Conservation (phyloP, 2,113 vertebrate species). For the Peromyscus maniculatus region DNA sequence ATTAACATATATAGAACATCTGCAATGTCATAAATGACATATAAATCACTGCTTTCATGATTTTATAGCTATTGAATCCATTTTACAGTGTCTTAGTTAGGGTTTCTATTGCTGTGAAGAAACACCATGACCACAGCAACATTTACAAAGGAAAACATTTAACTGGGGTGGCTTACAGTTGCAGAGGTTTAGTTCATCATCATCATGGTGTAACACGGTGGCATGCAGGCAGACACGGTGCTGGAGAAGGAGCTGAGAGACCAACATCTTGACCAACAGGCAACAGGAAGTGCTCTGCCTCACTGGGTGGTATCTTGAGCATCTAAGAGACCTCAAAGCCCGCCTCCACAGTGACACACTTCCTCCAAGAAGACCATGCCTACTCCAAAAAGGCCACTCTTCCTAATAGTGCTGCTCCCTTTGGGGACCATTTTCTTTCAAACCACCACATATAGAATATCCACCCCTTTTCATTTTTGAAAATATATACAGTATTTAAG, state of each 20-base stretch:
- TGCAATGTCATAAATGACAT: not conserved
- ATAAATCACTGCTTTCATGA: conserved; percentile 7
- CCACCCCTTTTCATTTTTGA: not conserved
- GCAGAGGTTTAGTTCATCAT: not conserved
- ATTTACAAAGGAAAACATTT: not conserved
- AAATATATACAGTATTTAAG: conserved; percentile 9
- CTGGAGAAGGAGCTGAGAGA: not conserved
- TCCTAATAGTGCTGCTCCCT: not conserved
- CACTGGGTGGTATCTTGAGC: not conserved
- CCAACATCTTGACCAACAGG: not conserved
- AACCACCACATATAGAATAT: not conserved
- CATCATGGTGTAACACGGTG: not conserved
- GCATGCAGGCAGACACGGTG: not conserved
- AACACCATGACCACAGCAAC: not conserved
- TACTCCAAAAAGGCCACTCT: not conserved
- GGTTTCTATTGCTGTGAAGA: not conserved
- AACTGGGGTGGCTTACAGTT: not conserved
- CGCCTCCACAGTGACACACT: not conserved
- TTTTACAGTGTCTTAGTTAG: not conserved
- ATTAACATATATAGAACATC: conserved; percentile 49
- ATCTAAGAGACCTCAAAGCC: not conserved
- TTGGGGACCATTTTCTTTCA: not conserved
- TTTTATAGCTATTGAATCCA: not conserved
- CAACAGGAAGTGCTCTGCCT: not conserved
- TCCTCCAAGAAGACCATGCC: not conserved